Base-by-base conservation (phyloP, 1,140 invertebrate species). In the Pomacea maculata region DNA sequence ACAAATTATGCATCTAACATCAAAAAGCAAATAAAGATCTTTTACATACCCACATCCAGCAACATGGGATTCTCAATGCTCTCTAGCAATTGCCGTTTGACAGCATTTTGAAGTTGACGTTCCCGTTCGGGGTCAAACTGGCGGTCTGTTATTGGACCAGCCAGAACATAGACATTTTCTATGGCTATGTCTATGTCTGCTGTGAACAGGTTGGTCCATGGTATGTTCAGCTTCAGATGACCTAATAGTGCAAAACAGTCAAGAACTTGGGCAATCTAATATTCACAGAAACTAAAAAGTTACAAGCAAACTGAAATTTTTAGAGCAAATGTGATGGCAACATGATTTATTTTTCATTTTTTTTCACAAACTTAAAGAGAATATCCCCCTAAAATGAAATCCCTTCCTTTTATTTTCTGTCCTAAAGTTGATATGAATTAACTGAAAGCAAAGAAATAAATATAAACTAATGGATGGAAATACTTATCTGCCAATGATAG, bases 91-190 rank as follows among this genome's bases (percentile, higher is more conserved):
- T 93, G 94, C 85, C 93, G 93, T 87, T 96, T 97, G 9, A 94
- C 93, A 1, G 95, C 95, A 87, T 95, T 92, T 29, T 94, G 93
- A 3, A 96, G 92, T 75, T 94, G 92, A 85, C 94, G 95, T 85
- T 96, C 95, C 86, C 94, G 92, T 84, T 95, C 95, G n/a, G 94
- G 92, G 87, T 96, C 95, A 87, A 95, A 96, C 82, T 93, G 91
- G 64, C 94, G 93, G 75, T 93, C 92, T 65, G 93, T 93, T 45
- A 95, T 93, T 1, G 95, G 95, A n/a, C 95, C 94, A 75, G 94
- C 95, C 25, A 96, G 91, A 17, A 96, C 92, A 68, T 95, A 94
- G 0, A 96, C 93, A 91, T 96, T 95, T 90, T 96, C 95, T 55
- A 90, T 72, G 12, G 80, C 80, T 19, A 89, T 85, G 29, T 95